Base-by-base conservation (phyloP, 2,888 invertebrate species). In the Dryomyza anilis region DNA sequence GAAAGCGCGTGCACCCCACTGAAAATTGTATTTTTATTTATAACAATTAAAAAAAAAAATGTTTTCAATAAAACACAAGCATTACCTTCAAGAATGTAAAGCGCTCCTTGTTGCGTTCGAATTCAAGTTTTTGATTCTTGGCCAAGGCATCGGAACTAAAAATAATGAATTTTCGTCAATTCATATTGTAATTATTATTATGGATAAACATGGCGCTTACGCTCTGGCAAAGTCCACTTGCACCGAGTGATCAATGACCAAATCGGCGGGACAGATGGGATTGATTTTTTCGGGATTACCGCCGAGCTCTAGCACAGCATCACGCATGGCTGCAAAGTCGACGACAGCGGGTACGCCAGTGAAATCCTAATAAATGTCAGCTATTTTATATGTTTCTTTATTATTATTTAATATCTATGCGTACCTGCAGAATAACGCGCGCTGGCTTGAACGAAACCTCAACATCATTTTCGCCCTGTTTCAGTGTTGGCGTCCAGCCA, bases 311-410 rank as follows among this genome's bases (percentile, higher is more conserved):
- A 91, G 88, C 0, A 99, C 95, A 0, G 97, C 96, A 83, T 98
- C 97, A 66, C 98, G 86, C 98, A 99, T 98, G 1, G 97, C 96
- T 14, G 98, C 98, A 85, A 99, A 96, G 84, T 99, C 98, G 0
- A 99, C 98, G 25, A 99, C 96, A 0, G 97, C 98, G 1, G 98
- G 98, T 0, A 99, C 98, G 3, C 98, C 98, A 14, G 98, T 99
- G 70, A 95, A 89, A 81, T 95, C 95, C 93, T 95, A 80, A 3
- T 74, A 68, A 39, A 39, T 39, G 3, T n/a, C n/a, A n/a, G n/a
- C 12, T 39, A 3, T 14, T 39, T 39, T 39, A 39, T 39, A 7
- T n/a, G n/a, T 12, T 12, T 53, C 6, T 27, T 30, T 33, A n/a
- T n/a, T 56, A 36, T 27, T 53, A 53, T 14, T 39, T 14, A 1